These are phyloP conservation scores for Mizuhopecten yessoensis DNA, from an alignment of 1,140 invertebrate species.

Conservation along the genomic window DNA sequence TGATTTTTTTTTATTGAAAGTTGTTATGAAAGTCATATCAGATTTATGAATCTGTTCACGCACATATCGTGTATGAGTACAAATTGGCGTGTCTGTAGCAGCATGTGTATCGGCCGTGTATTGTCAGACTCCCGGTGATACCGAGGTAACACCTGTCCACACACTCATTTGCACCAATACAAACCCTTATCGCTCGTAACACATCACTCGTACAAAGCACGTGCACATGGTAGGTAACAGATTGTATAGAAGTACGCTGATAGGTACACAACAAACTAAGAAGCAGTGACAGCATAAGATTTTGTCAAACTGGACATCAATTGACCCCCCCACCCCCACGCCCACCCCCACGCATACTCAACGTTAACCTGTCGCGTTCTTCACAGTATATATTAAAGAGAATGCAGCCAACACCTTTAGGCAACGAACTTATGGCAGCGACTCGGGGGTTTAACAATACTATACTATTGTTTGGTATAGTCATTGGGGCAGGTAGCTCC, in stretches of 20 bases:
- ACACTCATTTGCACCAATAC: neutral
- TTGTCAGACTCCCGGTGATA: neutral
- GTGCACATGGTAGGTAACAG: neutral
- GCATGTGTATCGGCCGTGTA: no score
- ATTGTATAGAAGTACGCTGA: neutral
- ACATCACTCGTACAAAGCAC: neutral
- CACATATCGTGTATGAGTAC: no score
- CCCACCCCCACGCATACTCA: no score
- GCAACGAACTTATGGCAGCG: no score
- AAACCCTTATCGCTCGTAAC: neutral
- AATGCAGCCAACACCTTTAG: no score
- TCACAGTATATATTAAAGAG: no score
- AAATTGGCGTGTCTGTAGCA: neutral
- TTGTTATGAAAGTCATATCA: neutral
- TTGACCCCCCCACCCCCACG: no score
- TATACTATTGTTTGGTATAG: neutral
- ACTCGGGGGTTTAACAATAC: no score
- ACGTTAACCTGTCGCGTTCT: no score
- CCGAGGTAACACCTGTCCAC: neutral
- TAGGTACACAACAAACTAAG: neutral
- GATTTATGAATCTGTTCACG: constrained; percentile 20
- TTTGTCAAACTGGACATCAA: no score
- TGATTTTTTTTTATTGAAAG: neutral
- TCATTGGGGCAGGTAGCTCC: neutral
- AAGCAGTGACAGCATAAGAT: no score